phyloP scores from a whole-genome alignment of 2,113 vertebrate species.

The Phoxinus phoxinus region DNA sequence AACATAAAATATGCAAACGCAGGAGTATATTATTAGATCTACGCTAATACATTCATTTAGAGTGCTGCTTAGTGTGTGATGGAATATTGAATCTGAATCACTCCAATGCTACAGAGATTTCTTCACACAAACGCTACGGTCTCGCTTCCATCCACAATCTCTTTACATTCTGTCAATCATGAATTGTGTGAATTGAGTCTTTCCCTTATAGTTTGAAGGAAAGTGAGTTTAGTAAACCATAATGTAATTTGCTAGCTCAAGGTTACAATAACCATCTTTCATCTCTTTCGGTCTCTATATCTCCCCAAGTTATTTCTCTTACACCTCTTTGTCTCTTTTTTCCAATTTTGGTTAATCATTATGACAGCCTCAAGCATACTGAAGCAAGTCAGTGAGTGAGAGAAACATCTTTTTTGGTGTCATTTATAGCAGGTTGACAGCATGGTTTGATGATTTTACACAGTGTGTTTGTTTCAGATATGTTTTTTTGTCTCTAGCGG shows the following conservation, averaged over 20 bases:
- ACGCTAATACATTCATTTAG: constrained; percentile 54
- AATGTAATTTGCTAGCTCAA: background rate
- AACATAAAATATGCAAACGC: constrained; percentile 61
- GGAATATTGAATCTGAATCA: constrained; percentile 34
- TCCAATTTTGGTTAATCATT: constrained; percentile 2
- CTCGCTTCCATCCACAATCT: background rate
- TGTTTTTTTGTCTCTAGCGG: background rate
- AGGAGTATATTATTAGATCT: constrained; percentile 60
- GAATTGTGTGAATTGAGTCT: background rate
- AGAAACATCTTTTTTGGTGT: constrained; percentile 11
- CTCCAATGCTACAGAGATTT: constrained; percentile 29
- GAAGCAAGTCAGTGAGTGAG: background rate
- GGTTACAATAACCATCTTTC: background rate
- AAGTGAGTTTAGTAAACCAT: background rate
- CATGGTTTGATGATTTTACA: background rate
- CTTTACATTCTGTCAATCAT: constrained; percentile 22
- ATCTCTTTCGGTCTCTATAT: background rate
- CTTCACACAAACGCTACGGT: background rate
- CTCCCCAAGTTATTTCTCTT: background rate
- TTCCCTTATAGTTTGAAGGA: background rate
- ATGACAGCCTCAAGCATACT: background rate
- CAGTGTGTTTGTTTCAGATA: background rate
- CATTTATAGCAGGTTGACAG: background rate
- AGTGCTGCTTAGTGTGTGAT: constrained; percentile 40
- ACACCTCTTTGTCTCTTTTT: background rate